A percentile compares a stretch with the other conserved stretches of the same genome.
phyloP scores from a whole-genome alignment of 1,140 invertebrate genomes.

The Tribolium castaneum region DNA sequence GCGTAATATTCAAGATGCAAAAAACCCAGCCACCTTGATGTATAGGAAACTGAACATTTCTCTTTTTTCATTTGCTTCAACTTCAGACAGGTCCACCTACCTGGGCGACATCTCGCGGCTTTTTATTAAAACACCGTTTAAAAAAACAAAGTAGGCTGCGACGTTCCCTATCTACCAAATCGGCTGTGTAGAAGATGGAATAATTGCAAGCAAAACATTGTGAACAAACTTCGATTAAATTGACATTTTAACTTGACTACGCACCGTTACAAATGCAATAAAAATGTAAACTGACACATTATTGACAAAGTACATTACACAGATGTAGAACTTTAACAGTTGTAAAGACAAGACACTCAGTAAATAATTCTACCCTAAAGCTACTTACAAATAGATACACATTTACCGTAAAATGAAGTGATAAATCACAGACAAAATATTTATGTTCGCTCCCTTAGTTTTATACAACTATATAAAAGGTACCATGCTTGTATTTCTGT shows the following conservation, averaged over 20 bases:
- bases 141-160: no score
- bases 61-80: no score
- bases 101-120: no score
- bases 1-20: no score
- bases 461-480: slow-evolving; percentile 39
- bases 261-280: slow-evolving; percentile 24
- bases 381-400: slow-evolving; percentile 47
- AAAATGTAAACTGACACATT: slow-evolving; percentile 10
- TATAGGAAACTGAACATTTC: no score
- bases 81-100: no score
- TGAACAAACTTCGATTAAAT: background rate
- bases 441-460: slow-evolving; percentile 31
- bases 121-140: no score
- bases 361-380: slow-evolving; percentile 37
- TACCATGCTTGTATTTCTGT: background rate
- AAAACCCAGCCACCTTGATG: no score
- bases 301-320: slow-evolving; percentile 21
- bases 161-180: no score
- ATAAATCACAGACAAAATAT: slow-evolving; percentile 51
- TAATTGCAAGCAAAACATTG: slow-evolving; percentile 7
- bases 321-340: slow-evolving; percentile 30
- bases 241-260: slow-evolving; percentile 25
- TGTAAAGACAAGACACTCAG: slow-evolving; percentile 43
- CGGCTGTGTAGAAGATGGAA: background rate
- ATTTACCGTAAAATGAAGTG: slow-evolving; percentile 46